These are phyloP conservation scores for Arion vulgaris DNA, from an alignment of 1,140 invertebrate genomes.

Conservation along the genomic window DNA sequence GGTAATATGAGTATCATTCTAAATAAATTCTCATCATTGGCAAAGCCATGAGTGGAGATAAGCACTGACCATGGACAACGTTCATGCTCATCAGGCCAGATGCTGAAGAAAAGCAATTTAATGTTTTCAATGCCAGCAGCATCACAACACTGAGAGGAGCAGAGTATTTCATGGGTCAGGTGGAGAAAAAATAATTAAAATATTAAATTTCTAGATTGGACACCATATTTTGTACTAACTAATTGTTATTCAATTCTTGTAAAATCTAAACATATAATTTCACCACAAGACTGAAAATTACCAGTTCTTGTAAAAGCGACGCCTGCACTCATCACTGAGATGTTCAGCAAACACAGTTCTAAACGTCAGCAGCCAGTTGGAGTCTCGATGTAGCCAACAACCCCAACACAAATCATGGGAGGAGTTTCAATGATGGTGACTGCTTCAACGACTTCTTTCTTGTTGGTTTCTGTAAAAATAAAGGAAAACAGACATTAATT, in stretches of 20 bases:
- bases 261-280: too few species aligned
- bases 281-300: too few species aligned
- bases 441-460: slow-evolving; percentile 99
- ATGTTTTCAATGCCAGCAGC: neutral
- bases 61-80: slow-evolving; percentile 23
- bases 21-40: slow-evolving; percentile 66
- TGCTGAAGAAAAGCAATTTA: neutral
- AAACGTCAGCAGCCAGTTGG: slow-evolving; percentile 94
- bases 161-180: neutral
- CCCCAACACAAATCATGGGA: slow-evolving; percentile 97
- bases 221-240: too few species aligned
- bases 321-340: slow-evolving; percentile 96
- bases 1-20: too few species aligned
- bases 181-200: neutral
- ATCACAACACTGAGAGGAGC: neutral
- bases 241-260: too few species aligned
- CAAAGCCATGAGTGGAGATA: slow-evolving; percentile 56
- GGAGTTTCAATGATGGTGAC: slow-evolving; percentile 99
- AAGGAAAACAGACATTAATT: too few species aligned
- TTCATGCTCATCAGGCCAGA: slow-evolving; percentile 51
- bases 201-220: neutral
- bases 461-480: slow-evolving; percentile 90
- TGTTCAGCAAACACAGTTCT: slow-evolving; percentile 99
- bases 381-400: slow-evolving; percentile 99
- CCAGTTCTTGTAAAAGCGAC: slow-evolving; percentile 99